These are phyloP conservation scores for Gila orcuttii DNA, from an alignment of 2,113 vertebrate species.

Conservation along the genomic window DNA sequence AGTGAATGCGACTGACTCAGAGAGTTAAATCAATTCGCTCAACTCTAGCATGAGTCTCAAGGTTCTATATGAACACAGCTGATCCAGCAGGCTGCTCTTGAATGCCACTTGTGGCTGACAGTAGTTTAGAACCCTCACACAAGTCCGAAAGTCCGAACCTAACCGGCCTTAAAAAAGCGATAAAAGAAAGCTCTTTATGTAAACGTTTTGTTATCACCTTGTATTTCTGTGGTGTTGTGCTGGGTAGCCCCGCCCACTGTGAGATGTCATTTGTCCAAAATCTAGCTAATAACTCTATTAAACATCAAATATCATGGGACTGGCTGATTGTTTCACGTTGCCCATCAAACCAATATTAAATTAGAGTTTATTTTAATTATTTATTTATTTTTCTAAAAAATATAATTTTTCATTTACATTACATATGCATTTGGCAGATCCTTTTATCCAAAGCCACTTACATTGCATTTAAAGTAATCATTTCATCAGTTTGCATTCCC, in stretches of 20 bases:
- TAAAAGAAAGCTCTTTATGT: not conserved
- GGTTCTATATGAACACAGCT: conserved; percentile 42
- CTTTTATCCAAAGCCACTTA: not conserved
- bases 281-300: not conserved
- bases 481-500: not conserved
- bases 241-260: not conserved
- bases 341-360: not conserved
- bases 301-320: not conserved
- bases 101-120: conserved; percentile 31
- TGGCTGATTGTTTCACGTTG: too few relatives aligned
- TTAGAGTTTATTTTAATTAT: too few relatives aligned
- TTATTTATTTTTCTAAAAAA: too few relatives aligned
- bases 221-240: not conserved
- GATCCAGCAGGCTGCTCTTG: conserved; percentile 3
- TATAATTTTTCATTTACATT: too few relatives aligned
- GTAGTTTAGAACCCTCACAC: conserved; percentile 4
- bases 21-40: conserved; percentile 43
- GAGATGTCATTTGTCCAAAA: not conserved
- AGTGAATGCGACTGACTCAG: conserved; percentile 40
- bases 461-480: not conserved
- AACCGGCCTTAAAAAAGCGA: not conserved
- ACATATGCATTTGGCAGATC: too few relatives aligned
- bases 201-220: not conserved
- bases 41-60: conserved; percentile 40
- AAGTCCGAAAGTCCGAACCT: not conserved